Evolutionary conservation across 2,888 invertebrate genomes (phyloP), one percentile per base, ranked within the genome.

Genomic region (Marasmarcha lunaedactyla): DNA sequence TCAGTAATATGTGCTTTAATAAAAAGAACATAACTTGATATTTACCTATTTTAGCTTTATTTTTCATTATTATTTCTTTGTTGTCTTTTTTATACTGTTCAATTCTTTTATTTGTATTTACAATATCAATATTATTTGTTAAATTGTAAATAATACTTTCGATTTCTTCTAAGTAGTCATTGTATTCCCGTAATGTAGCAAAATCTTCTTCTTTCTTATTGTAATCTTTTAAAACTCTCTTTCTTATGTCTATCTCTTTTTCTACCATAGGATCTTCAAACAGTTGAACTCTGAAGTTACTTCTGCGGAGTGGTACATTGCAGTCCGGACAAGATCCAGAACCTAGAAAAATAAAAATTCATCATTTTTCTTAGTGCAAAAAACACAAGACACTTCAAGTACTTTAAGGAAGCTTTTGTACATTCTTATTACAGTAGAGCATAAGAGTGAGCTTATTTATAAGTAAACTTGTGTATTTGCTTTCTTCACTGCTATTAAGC

Each of bases 141-240:
- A 98, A 79, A 83, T 97, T 97, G 68, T 88, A 97, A 43, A 98
- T 90, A 51, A 97, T 93, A 0, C 88, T 89, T 73, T 98, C 98
- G 33, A 98, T 89, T 76, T 95, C 93, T 76, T 99, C 99, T 51
- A 99, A 85, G 69, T 99, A 99, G 71, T 98, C 94, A 72, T 99
- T 98, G 70, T 91, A 99, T 43, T 95, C 97, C 30, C 88, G 78
- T 41, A 96, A 68, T 0, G 89, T 85, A 0, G 78, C 65, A 66
- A 99, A 99, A 70, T 99, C 98, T 49, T 96, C 95, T 65, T 97
- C 95, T 60, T 92, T 95, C 61, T 97, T 96, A 62, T 97, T 98
- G 61, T 92, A 98, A 70, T 98, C 95, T 51, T 90, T 88, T 9
- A 97, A 76, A 14, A 99, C 90, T 50, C 92, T 86, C 63, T 93